Evolutionary conservation across 2,888 invertebrate species (phyloP), one percentile per base, ranked within the genome.

Genomic region (Pseudococcus viburni): DNA sequence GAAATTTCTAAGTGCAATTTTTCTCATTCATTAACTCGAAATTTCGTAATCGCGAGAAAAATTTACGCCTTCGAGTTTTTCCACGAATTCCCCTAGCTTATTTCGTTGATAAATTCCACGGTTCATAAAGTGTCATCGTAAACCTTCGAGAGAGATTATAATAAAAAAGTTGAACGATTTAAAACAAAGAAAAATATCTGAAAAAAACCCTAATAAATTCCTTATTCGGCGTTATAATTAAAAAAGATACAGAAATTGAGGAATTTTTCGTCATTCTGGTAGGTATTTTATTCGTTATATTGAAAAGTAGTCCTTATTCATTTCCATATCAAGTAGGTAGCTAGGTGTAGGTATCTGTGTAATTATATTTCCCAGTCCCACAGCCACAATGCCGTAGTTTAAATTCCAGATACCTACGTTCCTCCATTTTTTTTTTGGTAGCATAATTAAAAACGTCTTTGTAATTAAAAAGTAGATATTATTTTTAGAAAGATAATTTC

Each of bases 401-500:
- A 7, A n/a, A 59, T 59, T 59, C 17, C 59, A 59, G n/a, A n/a
- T 59, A 59, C 59, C 42, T 8, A 42, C 42, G 42, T 42, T n/a
- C 8, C n/a, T 17, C n/a, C 7, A n/a, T n/a, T 6, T 59, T 59
- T 59, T 59, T 59, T 17, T 19, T 59, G n/a, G 17, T n/a, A n/a
- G 59, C 26, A 12, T 26, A 68, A 68, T 68, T 68, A 73, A 73
- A 73, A 73, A 73, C 73, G 17, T 73, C 73, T 73, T 33, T 12
- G 73, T 26, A 17, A 64, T 64, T 64, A 64, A 33, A 73, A 73
- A 26, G 17, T 33, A 33, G 26, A 33, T 33, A 73, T 73, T 83
- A 83, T 46, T 83, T 46, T 83, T 83, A 83, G 80, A 83, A 83
- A 77, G 42, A 83, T 46, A 83, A 83, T 83, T 83, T 83, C 33